Base-by-base conservation (phyloP, 1,140 invertebrate genomes). In the Lordiphosa collinella region DNA sequence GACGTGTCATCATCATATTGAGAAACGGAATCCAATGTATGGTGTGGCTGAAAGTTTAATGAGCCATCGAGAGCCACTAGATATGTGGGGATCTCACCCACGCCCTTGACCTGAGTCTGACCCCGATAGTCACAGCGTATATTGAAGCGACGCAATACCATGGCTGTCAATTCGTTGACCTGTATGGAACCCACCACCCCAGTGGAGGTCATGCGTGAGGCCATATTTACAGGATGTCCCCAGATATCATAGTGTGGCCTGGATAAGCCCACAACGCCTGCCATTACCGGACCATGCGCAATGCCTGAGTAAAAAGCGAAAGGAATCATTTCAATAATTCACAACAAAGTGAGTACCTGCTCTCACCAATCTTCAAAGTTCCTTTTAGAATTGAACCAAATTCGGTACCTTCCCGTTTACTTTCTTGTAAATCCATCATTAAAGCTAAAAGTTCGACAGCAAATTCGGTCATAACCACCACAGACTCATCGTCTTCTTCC, bases 181-280 rank as follows among this genome's bases (percentile, higher is more conserved):
- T 96, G 95, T 76, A 97, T 96, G 85, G 92, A 91, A 48, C 93
- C 94, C 16, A 91, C 89, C 59, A 92, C 88, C 12, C 95, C 95
- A 1, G 93, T 95, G 1, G 93, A 94, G 60, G 96, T 95, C 94
- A 97, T 96, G 63, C 96, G 90, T 2, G 95, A 96, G 2, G 96
- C 96, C 91, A 97, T 94, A 89, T 98, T 98, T 0, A 98, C 96
- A 2, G 96, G 93, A 89, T 97, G 94, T 0, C 96, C 96, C 96
- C 96, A 97, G 63, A 98, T 96, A 87, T 97, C 79, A 10, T 71
- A 86, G 2, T 96, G 90, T 1, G 96, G 96, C 82, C 96, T 97
- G 12, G 94, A 92, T 0, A 94, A 93, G 0, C 96, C 96, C 3
- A 98, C 95, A 4, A 98, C 96, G 2, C 96, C 97, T 1, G 96